These are phyloP conservation scores for Donacobius atricapilla DNA, from an alignment of 2,113 vertebrate species.

Conservation along the genomic window DNA sequence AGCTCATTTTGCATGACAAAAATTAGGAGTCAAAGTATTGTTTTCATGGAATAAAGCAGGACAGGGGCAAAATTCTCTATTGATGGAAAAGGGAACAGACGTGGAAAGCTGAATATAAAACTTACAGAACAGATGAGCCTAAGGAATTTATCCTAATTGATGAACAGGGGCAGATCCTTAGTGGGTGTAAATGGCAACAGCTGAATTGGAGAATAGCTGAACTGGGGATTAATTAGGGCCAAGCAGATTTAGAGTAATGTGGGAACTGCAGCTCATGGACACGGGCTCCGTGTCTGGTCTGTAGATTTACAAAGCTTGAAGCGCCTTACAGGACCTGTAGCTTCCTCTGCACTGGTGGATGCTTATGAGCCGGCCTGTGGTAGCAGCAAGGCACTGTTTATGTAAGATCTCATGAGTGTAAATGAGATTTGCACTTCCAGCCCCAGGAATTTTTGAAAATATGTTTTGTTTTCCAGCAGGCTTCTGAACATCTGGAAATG, in stretches of 20 bases:
- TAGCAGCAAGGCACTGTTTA: not conserved
- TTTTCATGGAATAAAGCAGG: not conserved
- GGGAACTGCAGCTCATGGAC: not conserved
- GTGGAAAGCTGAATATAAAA: not conserved
- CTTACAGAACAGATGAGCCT: not conserved
- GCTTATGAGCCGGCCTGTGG: not conserved
- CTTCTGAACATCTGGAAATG: conserved; percentile 49
- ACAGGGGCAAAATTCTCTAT: not conserved
- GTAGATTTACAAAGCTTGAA: not conserved
- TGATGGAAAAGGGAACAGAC: not conserved
- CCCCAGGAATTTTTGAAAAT: conserved; percentile 9
- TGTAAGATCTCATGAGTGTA: not conserved
- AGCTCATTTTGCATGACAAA: not conserved
- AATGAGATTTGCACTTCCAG: conserved; percentile 37
- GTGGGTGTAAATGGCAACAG: not conserved
- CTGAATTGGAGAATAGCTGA: not conserved
- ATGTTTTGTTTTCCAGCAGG: conserved; percentile 23
- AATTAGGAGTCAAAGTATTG: not conserved
- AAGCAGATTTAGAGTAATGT: not conserved
- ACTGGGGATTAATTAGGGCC: not conserved
- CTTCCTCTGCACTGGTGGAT: not conserved
- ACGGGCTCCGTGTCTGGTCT: not conserved
- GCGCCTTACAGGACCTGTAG: not conserved
- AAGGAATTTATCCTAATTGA: not conserved
- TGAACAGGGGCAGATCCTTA: not conserved